These are phyloP conservation scores for Nycticorax nycticorax DNA, from an alignment of 2,113 vertebrate genomes.

Conservation along the genomic window DNA sequence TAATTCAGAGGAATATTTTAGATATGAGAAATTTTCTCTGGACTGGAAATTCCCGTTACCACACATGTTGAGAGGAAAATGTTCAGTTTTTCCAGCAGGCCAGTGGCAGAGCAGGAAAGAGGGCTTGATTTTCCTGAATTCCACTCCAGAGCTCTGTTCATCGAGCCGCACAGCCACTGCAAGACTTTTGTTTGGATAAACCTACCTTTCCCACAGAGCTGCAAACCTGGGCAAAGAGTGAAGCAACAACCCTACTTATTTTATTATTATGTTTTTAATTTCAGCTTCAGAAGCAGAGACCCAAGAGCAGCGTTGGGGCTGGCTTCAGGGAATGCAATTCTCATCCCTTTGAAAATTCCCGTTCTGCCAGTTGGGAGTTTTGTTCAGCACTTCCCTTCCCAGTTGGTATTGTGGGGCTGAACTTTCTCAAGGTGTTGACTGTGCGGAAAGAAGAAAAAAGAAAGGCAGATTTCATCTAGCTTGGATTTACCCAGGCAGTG, in stretches of 20 bases:
- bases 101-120: background rate
- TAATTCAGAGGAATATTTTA: background rate
- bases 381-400: slow-evolving; percentile 23
- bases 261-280: background rate
- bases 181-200: background rate
- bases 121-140: slow-evolving; percentile 8
- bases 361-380: slow-evolving; percentile 30
- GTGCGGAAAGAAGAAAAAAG: background rate
- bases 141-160: background rate
- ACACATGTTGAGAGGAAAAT: background rate
- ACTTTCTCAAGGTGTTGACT: slow-evolving; percentile 33
- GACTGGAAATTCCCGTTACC: background rate
- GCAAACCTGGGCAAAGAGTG: background rate
- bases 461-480: background rate
- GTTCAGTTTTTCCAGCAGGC: background rate
- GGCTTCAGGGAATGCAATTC: background rate
- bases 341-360: slow-evolving; percentile 43
- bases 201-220: slow-evolving; percentile 6
- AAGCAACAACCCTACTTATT: background rate
- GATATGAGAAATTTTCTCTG: background rate
- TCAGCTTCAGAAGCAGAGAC: slow-evolving; percentile 2
- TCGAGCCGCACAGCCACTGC: background rate
- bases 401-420: background rate
- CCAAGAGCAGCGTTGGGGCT: background rate
- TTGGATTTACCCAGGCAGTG: background rate